phyloP scores from a whole-genome alignment of 2,797 vertebrate genomes.

The Eospalax fontanierii region DNA sequence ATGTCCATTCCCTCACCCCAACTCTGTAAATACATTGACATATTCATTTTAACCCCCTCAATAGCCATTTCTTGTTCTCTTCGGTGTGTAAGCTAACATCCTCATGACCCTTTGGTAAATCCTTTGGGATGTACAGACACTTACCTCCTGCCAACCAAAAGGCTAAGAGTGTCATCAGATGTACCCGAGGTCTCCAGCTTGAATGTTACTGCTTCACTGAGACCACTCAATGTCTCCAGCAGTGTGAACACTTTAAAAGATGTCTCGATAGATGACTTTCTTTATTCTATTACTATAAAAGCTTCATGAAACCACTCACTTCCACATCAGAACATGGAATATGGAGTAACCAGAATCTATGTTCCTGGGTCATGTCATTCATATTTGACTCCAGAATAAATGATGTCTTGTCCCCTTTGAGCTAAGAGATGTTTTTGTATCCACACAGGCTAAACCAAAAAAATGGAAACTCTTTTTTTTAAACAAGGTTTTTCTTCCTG shows the following conservation, averaged over 20 bases:
- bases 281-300: too few species aligned
- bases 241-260: too few species aligned
- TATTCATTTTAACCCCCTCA: neutral
- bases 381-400: too few species aligned
- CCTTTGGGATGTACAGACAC: neutral
- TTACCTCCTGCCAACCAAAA: neutral
- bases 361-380: too few species aligned
- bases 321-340: too few species aligned
- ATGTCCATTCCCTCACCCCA: neutral
- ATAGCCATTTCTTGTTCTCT: neutral
- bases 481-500: neutral
- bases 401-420: too few species aligned
- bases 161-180: neutral
- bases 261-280: too few species aligned
- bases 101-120: neutral
- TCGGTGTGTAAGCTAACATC: neutral
- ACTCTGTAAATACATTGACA: neutral
- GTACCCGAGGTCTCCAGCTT: neutral
- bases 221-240: too few species aligned
- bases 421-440: too few species aligned
- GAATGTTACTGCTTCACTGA: too few species aligned
- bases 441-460: neutral
- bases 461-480: neutral
- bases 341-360: too few species aligned
- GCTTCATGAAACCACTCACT: too few species aligned